phyloP scores from a whole-genome alignment of 1,140 invertebrate genomes.

The Caerostris darwini region DNA sequence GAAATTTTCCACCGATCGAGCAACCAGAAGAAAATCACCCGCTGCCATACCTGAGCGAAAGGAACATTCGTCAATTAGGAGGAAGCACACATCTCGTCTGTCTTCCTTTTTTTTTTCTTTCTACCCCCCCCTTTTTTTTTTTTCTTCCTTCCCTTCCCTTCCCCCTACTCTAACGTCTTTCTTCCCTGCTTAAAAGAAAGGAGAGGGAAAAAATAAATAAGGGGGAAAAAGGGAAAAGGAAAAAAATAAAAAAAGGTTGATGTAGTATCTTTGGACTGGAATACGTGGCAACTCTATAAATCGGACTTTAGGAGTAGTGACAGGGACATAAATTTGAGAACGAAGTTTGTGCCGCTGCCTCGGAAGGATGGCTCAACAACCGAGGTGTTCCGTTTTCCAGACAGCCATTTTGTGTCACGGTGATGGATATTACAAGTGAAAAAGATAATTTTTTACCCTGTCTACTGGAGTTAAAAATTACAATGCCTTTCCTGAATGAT shows the following conservation, averaged over 20 bases:
- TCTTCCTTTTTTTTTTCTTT: slow-evolving; percentile 14
- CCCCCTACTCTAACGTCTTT: slow-evolving; percentile 2
- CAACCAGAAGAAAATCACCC: slow-evolving; percentile 11
- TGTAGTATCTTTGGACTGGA: slow-evolving; percentile 75
- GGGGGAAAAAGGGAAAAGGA: background rate
- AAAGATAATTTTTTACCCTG: background rate
- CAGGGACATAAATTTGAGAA: slow-evolving; percentile 77
- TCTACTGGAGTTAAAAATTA: too few relatives aligned
- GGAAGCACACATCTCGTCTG: slow-evolving; percentile 15
- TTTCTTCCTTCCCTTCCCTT: background rate
- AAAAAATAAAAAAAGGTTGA: slow-evolving; percentile 57
- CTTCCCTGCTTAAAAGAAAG: slow-evolving; percentile 19
- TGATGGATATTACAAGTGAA: background rate
- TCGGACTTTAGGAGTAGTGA: slow-evolving; percentile 76
- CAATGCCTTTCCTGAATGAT: too few relatives aligned
- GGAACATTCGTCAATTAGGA: slow-evolving; percentile 70
- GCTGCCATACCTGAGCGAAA: slow-evolving; percentile 44
- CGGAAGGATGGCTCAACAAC: background rate
- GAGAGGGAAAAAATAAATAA: background rate
- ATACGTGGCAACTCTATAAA: slow-evolving; percentile 77
- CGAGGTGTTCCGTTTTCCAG: background rate
- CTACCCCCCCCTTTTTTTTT: slow-evolving; percentile 4
- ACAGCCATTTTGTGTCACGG: slow-evolving; percentile 61
- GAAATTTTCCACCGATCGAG: slow-evolving; percentile 69
- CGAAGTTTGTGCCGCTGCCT: slow-evolving; percentile 54